Conservation (phyloP, 2,113 vertebrate genomes). For the Seriola dumerili region DNA sequence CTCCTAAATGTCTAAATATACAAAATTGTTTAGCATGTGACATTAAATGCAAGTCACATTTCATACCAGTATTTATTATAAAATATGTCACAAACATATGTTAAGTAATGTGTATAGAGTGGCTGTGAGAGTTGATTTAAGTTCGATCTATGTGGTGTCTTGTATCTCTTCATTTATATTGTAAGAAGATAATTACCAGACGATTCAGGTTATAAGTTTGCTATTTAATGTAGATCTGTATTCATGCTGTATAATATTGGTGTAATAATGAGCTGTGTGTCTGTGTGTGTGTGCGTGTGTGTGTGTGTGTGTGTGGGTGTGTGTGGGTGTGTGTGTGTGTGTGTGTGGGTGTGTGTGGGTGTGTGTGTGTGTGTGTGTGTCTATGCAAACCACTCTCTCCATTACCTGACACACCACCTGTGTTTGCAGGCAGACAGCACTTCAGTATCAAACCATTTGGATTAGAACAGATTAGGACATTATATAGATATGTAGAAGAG, state of each 20-base stretch:
- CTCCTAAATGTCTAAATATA: constrained; percentile 65
- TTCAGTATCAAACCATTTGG: constrained; percentile 70
- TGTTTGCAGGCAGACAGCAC: constrained; percentile 49
- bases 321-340: not conserved
- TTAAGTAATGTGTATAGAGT: not conserved
- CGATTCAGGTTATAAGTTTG: not conserved
- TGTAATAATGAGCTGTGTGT: constrained; percentile 22
- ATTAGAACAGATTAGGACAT: constrained; percentile 70
- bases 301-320: constrained; percentile 4
- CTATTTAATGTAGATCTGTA: constrained; percentile 6
- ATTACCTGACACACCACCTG: constrained; percentile 61
- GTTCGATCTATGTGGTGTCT: not conserved
- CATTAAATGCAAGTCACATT: constrained; percentile 28
- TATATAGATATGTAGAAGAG: constrained; percentile 56
- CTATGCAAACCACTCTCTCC: constrained; percentile 7
- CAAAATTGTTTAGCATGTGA: constrained; percentile 41
- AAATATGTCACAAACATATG: not conserved
- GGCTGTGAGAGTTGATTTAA: not conserved
- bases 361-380: not conserved
- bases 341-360: constrained; percentile 7
- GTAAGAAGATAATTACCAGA: not conserved
- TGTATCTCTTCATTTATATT: not conserved
- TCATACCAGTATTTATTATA: constrained; percentile 16
- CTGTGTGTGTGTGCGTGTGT: not conserved
- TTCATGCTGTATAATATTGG: not conserved